Evolutionary conservation across 2,113 vertebrate genomes (phyloP).

Genomic region (Turdus rufiventris): DNA sequence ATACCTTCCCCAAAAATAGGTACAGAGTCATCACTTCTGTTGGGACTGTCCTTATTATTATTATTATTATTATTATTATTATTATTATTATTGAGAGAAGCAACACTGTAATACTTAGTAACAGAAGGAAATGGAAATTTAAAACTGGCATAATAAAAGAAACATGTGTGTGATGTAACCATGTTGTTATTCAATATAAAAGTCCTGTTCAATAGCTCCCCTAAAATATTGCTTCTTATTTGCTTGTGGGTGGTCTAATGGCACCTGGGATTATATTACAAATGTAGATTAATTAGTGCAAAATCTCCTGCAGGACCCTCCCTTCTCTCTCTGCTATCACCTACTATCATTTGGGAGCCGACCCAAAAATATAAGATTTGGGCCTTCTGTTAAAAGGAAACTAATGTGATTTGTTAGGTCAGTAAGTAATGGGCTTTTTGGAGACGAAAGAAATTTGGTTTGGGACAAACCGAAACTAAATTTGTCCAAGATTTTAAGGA

Average conservation of each 20-base stretch:
- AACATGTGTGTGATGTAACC: background rate
- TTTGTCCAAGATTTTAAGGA: background rate
- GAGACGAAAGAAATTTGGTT: background rate
- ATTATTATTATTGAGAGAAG: background rate
- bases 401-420: background rate
- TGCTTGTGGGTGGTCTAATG: constrained; percentile 13
- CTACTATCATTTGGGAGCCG: background rate
- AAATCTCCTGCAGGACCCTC: background rate
- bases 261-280: background rate
- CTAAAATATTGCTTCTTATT: constrained; percentile 4
- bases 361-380: background rate
- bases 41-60: background rate
- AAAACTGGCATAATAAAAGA: background rate
- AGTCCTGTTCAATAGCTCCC: background rate
- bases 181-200: background rate
- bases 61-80: background rate
- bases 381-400: background rate
- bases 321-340: background rate
- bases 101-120: background rate
- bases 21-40: background rate
- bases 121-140: constrained; percentile 1
- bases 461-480: background rate
- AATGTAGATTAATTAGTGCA: background rate
- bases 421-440: background rate
- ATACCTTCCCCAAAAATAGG: background rate